Evolutionary conservation across 2,888 invertebrate species (phyloP).

Genomic region (Nineta flava): DNA sequence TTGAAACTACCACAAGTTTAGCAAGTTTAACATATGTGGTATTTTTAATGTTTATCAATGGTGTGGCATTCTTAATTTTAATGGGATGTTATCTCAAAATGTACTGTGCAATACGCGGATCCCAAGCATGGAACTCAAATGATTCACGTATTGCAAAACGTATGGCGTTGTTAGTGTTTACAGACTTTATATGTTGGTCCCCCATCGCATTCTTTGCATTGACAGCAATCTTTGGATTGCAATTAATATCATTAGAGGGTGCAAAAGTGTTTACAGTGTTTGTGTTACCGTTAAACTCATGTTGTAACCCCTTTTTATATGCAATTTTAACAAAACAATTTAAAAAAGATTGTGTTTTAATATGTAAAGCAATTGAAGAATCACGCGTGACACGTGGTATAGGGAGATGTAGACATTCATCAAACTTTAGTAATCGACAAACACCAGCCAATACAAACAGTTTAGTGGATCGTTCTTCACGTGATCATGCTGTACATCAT

Average conservation of each 20-base stretch:
- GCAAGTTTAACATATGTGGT: slow-evolving; percentile 78
- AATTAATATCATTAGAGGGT: slow-evolving; percentile 81
- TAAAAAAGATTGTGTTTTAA: slow-evolving; percentile 90
- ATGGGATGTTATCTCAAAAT: slow-evolving; percentile 94
- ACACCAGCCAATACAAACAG: slow-evolving; percentile 79
- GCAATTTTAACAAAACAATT: slow-evolving; percentile 96
- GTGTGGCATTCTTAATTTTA: slow-evolving; percentile 82
- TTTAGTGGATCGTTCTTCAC: slow-evolving; percentile 60
- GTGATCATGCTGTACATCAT: slow-evolving; percentile 40
- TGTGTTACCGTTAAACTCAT: slow-evolving; percentile 87
- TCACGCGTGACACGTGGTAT: slow-evolving; percentile 78
- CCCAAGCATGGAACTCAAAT: slow-evolving; percentile 94
- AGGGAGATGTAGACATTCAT: slow-evolving; percentile 70
- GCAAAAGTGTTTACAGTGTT: slow-evolving; percentile 95
- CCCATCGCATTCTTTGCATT: slow-evolving; percentile 93
- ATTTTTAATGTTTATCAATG: slow-evolving; percentile 80
- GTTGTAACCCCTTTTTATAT: slow-evolving; percentile 95
- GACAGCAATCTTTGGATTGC: slow-evolving; percentile 82
- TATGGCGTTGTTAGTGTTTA: slow-evolving; percentile 93
- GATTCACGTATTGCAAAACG: slow-evolving; percentile 91
- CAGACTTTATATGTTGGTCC: slow-evolving; percentile 96
- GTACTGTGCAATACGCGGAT: slow-evolving; percentile 95
- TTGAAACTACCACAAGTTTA: slow-evolving; percentile 67
- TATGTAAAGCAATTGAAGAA: slow-evolving; percentile 93
- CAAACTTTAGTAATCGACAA: slow-evolving; percentile 75